These are phyloP conservation scores for Sinocyclocheilus grahami DNA, from an alignment of 2,113 vertebrate genomes.

Conservation along the genomic window DNA sequence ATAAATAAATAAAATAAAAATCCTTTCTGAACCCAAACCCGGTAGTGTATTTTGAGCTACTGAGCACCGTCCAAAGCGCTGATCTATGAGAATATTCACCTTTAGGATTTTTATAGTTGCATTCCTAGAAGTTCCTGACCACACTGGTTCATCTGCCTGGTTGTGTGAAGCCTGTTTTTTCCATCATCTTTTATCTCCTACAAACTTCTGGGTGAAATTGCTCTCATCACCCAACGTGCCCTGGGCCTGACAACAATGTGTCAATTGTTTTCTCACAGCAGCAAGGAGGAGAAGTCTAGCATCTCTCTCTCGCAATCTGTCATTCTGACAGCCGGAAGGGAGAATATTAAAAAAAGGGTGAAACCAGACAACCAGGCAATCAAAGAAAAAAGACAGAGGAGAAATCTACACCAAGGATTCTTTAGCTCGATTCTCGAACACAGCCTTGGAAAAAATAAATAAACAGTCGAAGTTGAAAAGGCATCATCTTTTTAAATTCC, in stretches of 20 bases:
- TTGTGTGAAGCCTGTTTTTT: not conserved
- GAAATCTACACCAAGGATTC: slow-evolving; percentile 32
- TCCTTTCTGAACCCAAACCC: not conserved
- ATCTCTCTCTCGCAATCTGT: slow-evolving; percentile 24
- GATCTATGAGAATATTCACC: not conserved
- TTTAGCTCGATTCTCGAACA: not conserved
- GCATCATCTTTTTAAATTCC: slow-evolving; percentile 28
- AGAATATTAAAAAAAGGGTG: slow-evolving; percentile 1
- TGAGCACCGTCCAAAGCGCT: not conserved
- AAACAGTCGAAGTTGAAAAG: slow-evolving; percentile 23
- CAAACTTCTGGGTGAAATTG: slow-evolving; percentile 24
- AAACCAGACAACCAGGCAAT: slow-evolving; percentile 31
- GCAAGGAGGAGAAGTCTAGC: slow-evolving; percentile 13
- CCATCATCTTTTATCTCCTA: not conserved
- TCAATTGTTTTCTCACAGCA: slow-evolving; percentile 45
- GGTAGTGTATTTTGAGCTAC: no score
- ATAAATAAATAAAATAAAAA: not conserved
- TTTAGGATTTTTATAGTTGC: not conserved
- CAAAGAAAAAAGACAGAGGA: slow-evolving; percentile 23
- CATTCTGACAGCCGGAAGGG: slow-evolving; percentile 35
- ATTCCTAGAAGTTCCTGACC: not conserved
- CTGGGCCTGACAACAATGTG: slow-evolving; percentile 40
- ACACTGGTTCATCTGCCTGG: slow-evolving; percentile 5
- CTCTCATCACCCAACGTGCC: slow-evolving; percentile 33
- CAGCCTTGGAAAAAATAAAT: not conserved